These are phyloP conservation scores for Hydrocynus forskahlii DNA, from an alignment of 2,797 vertebrate species.

Conservation along the genomic window DNA sequence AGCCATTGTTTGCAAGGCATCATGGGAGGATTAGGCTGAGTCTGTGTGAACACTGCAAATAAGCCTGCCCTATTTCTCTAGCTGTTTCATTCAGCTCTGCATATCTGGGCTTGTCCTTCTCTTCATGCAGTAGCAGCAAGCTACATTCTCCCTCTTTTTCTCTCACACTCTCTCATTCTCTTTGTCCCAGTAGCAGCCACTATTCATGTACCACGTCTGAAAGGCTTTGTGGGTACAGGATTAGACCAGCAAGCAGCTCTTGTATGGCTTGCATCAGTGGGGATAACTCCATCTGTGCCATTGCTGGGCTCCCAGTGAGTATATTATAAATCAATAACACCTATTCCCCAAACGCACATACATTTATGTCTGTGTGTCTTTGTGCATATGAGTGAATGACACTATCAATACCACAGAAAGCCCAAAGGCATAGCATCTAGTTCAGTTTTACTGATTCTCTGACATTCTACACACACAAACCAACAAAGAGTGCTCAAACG, in stretches of 20 bases:
- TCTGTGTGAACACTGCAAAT: conserved; percentile 50
- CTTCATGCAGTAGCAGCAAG: background rate
- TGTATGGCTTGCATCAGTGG: conserved; percentile 22
- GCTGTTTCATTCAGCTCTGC: conserved; percentile 27
- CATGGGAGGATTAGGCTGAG: conserved; percentile 39
- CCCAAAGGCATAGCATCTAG: conserved; percentile 29
- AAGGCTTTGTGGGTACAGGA: background rate
- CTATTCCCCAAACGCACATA: conserved; percentile 17
- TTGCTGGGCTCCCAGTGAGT: conserved; percentile 19
- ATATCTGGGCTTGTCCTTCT: background rate
- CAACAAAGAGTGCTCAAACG: conserved; percentile 13
- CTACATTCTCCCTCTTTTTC: conserved; percentile 15
- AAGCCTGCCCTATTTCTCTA: conserved; percentile 31
- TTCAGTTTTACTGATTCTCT: conserved; percentile 20
- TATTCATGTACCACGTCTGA: background rate
- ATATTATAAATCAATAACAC: conserved; percentile 27
- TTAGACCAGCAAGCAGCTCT: background rate
- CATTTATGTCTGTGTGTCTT: background rate
- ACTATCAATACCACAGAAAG: conserved; percentile 34
- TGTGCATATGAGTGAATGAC: conserved; percentile 10
- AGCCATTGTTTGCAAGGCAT: conserved; percentile 45
- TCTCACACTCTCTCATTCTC: conserved; percentile 11
- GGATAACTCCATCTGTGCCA: conserved; percentile 30
- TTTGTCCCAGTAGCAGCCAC: background rate
- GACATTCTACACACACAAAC: conserved; percentile 17